Evolutionary conservation across 2,113 vertebrate species (phyloP), one percentile per base, ranked within the genome.

Genomic region (Synchiropus splendidus): DNA sequence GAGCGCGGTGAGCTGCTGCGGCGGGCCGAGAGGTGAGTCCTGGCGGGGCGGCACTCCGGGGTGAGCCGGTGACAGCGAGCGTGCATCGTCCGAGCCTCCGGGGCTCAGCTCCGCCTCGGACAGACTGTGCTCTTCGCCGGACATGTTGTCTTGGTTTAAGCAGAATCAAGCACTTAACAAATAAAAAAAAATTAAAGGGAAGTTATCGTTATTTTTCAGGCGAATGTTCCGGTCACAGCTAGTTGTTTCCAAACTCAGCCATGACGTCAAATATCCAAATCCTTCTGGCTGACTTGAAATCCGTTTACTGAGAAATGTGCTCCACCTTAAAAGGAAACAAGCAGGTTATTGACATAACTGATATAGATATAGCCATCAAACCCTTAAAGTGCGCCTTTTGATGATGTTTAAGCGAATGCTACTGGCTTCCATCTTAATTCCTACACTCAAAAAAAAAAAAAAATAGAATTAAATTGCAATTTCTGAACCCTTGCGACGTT

Each of bases 51-150:
- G 79, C 40, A 81, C 81, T 27, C 85, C 83, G 30, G 79, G 51
- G 32, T 80, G 81, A 14, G 83, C 83, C 3, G 92, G 92, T 0
- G 92, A 96, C 64, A 94, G 84, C 31, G 91, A 90, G 61, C 88
- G 90, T 31, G 89, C 90, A 30, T 95, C 93, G 58, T 97, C 94
- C 32, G 93, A 97, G 18, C 88, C 94, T 47, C 90, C 91, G 0
- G 94, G 92, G 77, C 95, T 97, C 87, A 97, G 85, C 58, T 96
- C 94, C 66, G 92, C 90, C 69, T 97, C 94, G 0, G 94, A 97
- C 60, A 97, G 85, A 71, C 92, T 95, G 80, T 95, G 94, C 51
- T 98, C 94, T 1, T 96, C 92, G 18, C 78, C 83, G n/a, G 92
- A 92, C 94, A 98, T 98, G 16, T 61, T 70, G 42, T 8, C 63